A percentile compares a stretch with the other conserved stretches of the same genome.
Conservation (phyloP, 2,113 vertebrate species). For the Forbesichthys agassizii region DNA sequence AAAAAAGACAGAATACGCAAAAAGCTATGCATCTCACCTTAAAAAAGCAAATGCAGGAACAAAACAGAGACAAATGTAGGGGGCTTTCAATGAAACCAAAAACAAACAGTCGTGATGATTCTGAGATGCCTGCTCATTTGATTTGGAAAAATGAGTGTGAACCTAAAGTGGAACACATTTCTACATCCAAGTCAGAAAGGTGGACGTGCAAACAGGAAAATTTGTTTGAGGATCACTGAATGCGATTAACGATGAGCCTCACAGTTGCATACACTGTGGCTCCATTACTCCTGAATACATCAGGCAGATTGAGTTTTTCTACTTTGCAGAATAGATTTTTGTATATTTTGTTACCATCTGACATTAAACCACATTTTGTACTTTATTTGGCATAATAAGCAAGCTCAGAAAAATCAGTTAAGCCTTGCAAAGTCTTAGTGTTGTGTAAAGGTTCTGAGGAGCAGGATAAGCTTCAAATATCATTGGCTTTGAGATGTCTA, state of each 20-base stretch:
- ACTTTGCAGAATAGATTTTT: slow-evolving; percentile 62
- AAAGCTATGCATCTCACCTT: slow-evolving; percentile 43
- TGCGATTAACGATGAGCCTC: slow-evolving; percentile 10
- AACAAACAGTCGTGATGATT: slow-evolving; percentile 48
- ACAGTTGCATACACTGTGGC: slow-evolving; percentile 31
- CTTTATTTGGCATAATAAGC: slow-evolving; percentile 63
- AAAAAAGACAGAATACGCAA: slow-evolving; percentile 47
- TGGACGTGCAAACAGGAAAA: slow-evolving; percentile 70
- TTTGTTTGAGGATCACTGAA: slow-evolving; percentile 49
- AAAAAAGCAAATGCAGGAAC: slow-evolving; percentile 39
- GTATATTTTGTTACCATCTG: slow-evolving; percentile 51
- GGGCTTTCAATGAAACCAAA: slow-evolving; percentile 31
- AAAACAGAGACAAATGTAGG: slow-evolving; percentile 41
- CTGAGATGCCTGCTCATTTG: slow-evolving; percentile 45
- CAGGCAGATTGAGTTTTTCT: slow-evolving; percentile 61
- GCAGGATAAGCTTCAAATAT: neutral
- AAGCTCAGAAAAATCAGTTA: slow-evolving; percentile 29
- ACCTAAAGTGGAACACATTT: slow-evolving; percentile 39
- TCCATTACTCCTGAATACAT: slow-evolving; percentile 47
- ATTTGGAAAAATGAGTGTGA: slow-evolving; percentile 50
- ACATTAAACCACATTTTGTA: slow-evolving; percentile 48
- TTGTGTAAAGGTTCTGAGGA: neutral
- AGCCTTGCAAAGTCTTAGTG: slow-evolving; percentile 18
- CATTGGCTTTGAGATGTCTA: slow-evolving; percentile 21
- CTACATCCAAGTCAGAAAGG: slow-evolving; percentile 59